phyloP scores from a whole-genome alignment of 2,797 vertebrate species.

The Arvicola amphibius region DNA sequence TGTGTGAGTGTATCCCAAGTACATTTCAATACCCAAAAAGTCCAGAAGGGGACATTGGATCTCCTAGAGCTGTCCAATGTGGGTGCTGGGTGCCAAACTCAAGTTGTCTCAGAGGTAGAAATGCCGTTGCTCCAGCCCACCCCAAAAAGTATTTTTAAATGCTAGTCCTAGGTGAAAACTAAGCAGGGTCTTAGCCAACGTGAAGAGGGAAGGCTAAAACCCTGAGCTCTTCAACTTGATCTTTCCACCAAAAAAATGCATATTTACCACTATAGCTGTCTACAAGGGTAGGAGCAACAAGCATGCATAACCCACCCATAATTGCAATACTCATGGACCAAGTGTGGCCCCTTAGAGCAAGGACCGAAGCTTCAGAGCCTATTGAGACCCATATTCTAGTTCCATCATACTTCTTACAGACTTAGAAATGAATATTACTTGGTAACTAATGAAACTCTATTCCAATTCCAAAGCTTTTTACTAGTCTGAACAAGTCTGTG shows the following conservation, averaged over 20 bases:
- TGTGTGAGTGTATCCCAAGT: not conserved
- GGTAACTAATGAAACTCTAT: constrained; percentile 2
- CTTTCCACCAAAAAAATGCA: not conserved
- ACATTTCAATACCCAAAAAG: not conserved
- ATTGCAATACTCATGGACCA: not conserved
- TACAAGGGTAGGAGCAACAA: not conserved
- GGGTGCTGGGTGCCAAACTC: not conserved
- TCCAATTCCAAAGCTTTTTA: constrained; percentile 24
- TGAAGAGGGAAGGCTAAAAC: not conserved
- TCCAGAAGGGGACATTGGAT: not conserved
- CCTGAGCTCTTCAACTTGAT: not conserved
- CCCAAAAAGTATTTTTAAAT: not conserved
- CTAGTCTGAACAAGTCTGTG: constrained; percentile 1
- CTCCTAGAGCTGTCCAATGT: not conserved
- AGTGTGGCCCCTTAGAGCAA: not conserved
- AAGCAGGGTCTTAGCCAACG: not conserved
- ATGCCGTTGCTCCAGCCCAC: not conserved
- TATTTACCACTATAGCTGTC: not conserved
- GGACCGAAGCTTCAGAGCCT: not conserved
- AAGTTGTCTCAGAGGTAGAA: not conserved
- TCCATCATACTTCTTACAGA: not conserved
- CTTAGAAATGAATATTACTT: not conserved
- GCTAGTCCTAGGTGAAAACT: not conserved
- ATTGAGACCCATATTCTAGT: not conserved
- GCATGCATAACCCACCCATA: not conserved